Evolutionary conservation across 92 coral and sea anemone genomes (phyloP), one percentile per base, ranked within the genome.

Genomic region (Paragorgia papillata): DNA sequence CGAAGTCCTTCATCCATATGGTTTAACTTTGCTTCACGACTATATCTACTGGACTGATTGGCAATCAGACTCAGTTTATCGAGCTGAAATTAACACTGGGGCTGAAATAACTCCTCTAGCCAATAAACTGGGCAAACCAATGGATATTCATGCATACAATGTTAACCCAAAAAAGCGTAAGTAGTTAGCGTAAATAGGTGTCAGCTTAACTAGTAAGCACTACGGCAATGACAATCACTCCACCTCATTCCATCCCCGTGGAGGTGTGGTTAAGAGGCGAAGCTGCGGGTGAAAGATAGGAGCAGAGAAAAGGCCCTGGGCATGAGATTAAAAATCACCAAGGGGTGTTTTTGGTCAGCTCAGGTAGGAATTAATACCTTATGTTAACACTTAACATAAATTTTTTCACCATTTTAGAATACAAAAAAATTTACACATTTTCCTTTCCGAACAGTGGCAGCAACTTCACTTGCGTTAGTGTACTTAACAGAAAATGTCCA

Each of bases 131-230:
- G 44, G 61, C 3, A 28, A 0, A 30, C 76, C 76, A 9, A 69
- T 69, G 76, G 76, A 69, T 50, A 69, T 69, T n/a, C 76, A 69
- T 32, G 76, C 61, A 7, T 69, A 69, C 33, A 69, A 61, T 27
- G 15, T 37, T 17, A 27, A 21, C 27, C 76, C 76, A 51, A 69
- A 69, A 69, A 0, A 27, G 27, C 24, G 76, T 69, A 19, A 48
- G 76, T 67, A 37, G 10, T n/a, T n/a, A 37, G 43, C 4, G 10
- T 37, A 10, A 37, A 37, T 4, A 4, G 43, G 43, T 37, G 43
- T 37, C 43, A 4, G 6, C 43, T 37, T 37, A 10, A 37, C 43
- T 37, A 37, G 43, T 10, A 37, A 37, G 43, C 4, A 4, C 6
- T 4, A 4, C 10, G 43, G 6, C 43, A 37, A 37, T 37, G 10